Evolutionary conservation across 2,888 invertebrate species (phyloP).

Genomic region (Imbricaverruca yamaguchii): DNA sequence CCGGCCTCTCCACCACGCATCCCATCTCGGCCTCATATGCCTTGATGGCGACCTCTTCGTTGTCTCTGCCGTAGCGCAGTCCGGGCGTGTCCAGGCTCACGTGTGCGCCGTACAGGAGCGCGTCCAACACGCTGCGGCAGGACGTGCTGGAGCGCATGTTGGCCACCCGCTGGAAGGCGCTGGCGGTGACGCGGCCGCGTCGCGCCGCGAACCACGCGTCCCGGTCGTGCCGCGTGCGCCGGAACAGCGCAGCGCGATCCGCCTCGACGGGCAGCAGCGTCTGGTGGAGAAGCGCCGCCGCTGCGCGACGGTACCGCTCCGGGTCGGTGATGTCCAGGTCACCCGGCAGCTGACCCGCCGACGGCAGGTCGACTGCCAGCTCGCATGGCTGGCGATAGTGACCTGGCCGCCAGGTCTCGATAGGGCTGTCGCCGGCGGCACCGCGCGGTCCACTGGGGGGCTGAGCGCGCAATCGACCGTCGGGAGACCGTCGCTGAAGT

Average conservation of each 20-base stretch:
- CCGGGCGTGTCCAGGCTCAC: not conserved
- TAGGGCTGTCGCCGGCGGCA: not conserved
- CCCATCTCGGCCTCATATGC: not conserved
- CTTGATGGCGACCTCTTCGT: not conserved
- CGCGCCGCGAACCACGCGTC: constrained; percentile 3
- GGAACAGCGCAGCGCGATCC: constrained; percentile 18
- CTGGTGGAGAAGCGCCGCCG: not conserved
- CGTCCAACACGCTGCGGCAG: not conserved
- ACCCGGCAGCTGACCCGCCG: not conserved
- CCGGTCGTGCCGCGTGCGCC: constrained; percentile 25
- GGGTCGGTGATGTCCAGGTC: not conserved
- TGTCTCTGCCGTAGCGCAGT: not conserved
- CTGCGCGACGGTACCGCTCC: not conserved
- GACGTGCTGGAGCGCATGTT: not conserved
- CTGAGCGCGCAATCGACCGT: too few species aligned
- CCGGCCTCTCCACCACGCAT: not conserved
- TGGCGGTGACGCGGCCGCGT: constrained; percentile 11
- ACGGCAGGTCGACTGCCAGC: not conserved
- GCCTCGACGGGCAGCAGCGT: not conserved
- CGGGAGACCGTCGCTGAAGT: too few species aligned
- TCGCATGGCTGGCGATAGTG: not conserved
- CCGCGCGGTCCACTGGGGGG: not conserved
- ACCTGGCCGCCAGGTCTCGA: not conserved
- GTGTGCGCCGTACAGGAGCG: not conserved
- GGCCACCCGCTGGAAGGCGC: not conserved